Conservation (phyloP, 2,888 invertebrate genomes). For the Branchipolynoe longqiensis region DNA sequence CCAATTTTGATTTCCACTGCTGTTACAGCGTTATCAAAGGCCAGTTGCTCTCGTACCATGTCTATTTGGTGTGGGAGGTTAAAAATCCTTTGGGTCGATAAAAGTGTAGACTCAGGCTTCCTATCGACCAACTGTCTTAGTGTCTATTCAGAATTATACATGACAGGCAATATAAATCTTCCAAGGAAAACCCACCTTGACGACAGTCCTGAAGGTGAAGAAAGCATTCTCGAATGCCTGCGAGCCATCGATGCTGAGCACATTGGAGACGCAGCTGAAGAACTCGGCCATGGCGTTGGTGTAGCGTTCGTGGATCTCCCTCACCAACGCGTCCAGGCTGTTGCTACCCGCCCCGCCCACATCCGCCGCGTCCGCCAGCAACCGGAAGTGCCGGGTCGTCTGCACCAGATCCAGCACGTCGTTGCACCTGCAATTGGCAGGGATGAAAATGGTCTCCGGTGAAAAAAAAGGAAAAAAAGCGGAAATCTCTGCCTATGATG, state of each 20-base stretch:
- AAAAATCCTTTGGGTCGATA: too few relatives aligned
- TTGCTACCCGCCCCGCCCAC: constrained; percentile 81
- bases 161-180: too few relatives aligned
- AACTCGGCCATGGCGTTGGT: constrained; percentile 78
- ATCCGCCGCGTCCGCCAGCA: constrained; percentile 80
- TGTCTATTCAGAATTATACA: too few relatives aligned
- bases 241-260: constrained; percentile 79
- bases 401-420: constrained; percentile 82
- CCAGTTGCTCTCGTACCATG: too few relatives aligned
- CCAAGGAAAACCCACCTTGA: constrained; percentile 80
- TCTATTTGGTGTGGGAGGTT: too few relatives aligned
- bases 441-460: background rate
- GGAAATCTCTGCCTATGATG: too few relatives aligned
- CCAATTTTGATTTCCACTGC: too few relatives aligned
- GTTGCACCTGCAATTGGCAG: constrained; percentile 77
- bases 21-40: too few relatives aligned
- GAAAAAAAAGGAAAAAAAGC: constrained; percentile 18
- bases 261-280: constrained; percentile 78
- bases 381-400: constrained; percentile 81
- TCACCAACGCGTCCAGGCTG: constrained; percentile 80
- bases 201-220: constrained; percentile 80
- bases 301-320: constrained; percentile 80
- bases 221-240: constrained; percentile 81
- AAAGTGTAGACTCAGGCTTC: too few relatives aligned
- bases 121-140: too few relatives aligned